Evolutionary conservation across 2,113 vertebrate genomes (phyloP), one percentile per base, ranked within the genome.

Genomic region (Synodontis membranacea): DNA sequence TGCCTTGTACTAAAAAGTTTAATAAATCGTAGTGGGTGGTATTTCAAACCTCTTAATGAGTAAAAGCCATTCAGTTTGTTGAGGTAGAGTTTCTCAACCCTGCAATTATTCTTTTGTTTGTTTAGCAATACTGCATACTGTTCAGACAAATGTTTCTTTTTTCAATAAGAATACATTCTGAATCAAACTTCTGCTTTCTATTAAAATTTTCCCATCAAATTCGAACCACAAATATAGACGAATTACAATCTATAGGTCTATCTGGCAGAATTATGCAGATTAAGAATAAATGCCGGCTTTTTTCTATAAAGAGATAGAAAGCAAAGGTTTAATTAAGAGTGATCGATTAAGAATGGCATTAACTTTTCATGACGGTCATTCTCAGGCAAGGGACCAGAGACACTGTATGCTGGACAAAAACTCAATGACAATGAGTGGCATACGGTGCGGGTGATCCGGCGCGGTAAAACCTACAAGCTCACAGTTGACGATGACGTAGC

Each of bases 401-500:
- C 96, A 84, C 96, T 99, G 92, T 99, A 98, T 91, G 98, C 98
- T 42, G 98, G 98, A 88, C 98, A 99, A 96, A 99, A 99, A 85
- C 98, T 99, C 93, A 99, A 99, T 91, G 98, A 99, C 96, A 99
- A 99, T n/a, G 97, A 98, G 89, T 99, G 98, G 98, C 98, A 99
- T 94, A 99, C 98, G 4, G 97, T 99, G n/a, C 96, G 97, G 2
- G 98, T 99, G 89, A 96, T 99, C 91, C 97, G 98, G 0, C 95
- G 98, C 87, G 98, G 98, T 92, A 99, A 99, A 93, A 97, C 93
- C 95, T 97, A 99, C 91, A 99, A 99, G 94, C 94, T 99, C 86
- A 98, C 94, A 0, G 98, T 99, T 94, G 98, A 99, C 89, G 98
- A 99, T 91, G 98, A 99, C 90, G 96, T 98, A 86, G 97, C 97